A percentile compares a stretch with the other conserved stretches of the same genome.
Evolutionary conservation across 2,888 invertebrate species (phyloP).

Genomic region (Acrocyrtus sp.): DNA sequence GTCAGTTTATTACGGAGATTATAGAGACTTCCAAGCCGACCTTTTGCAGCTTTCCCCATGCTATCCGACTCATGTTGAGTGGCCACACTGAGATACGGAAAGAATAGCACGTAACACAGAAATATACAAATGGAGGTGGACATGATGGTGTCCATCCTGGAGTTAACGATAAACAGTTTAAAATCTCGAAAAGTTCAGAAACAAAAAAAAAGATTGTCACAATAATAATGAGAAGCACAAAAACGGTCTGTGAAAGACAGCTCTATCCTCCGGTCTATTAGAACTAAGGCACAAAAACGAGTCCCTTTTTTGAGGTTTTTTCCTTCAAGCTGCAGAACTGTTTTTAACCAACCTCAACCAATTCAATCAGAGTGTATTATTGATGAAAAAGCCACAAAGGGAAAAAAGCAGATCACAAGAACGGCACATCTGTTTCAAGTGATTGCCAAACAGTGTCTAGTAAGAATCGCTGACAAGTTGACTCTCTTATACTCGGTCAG

Average conservation of each 20-base stretch:
- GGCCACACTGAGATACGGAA: constrained; percentile 30
- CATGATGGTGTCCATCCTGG: too few relatives aligned
- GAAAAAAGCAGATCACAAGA: constrained; percentile 9
- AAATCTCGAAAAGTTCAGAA: not conserved
- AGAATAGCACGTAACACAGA: constrained; percentile 32
- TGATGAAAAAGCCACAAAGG: constrained; percentile 26
- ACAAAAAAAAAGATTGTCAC: too few relatives aligned
- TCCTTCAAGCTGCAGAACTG: constrained; percentile 5
- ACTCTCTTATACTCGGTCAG: constrained; percentile 45
- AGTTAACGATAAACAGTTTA: too few relatives aligned
- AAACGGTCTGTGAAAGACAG: too few relatives aligned
- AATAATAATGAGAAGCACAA: too few relatives aligned
- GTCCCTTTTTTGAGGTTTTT: constrained; percentile 30
- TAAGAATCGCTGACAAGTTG: constrained; percentile 25
- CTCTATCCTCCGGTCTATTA: too few relatives aligned
- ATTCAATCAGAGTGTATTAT: constrained; percentile 21
- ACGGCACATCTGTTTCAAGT: constrained; percentile 32
- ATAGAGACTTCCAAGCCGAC: constrained; percentile 60
- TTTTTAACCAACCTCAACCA: constrained; percentile 15
- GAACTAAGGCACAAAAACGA: too few relatives aligned
- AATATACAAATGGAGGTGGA: constrained; percentile 5
- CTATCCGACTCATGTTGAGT: constrained; percentile 55
- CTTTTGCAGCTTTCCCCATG: constrained; percentile 59
- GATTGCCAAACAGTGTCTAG: constrained; percentile 46
- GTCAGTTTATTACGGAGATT: constrained; percentile 60